Conservation (phyloP, 2,797 vertebrate species). For the Halcyon smyrnensis region DNA sequence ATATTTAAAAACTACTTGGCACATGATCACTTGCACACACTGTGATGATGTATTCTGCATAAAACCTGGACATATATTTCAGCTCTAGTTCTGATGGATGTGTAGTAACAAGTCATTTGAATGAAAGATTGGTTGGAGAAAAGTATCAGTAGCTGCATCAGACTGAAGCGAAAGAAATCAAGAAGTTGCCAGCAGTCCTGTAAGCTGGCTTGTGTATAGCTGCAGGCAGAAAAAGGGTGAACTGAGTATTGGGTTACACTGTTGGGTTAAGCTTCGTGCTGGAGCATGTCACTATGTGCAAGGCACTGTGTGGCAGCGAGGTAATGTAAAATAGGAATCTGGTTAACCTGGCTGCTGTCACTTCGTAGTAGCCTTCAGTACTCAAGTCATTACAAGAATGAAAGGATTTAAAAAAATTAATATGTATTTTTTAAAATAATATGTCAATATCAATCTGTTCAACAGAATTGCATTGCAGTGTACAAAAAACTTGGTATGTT, state of each 20-base stretch:
- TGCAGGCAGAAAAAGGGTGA: background rate
- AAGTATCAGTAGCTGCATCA: conserved; percentile 1
- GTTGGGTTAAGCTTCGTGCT: background rate
- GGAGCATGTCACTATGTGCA: background rate
- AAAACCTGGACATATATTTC: background rate
- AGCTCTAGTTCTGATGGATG: background rate
- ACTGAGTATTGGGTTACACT: background rate
- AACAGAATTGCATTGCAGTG: background rate
- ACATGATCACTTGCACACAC: background rate
- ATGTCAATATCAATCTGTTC: background rate
- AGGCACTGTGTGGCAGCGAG: background rate
- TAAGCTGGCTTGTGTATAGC: background rate
- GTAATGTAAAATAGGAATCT: background rate
- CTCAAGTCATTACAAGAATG: background rate
- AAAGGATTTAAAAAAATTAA: background rate
- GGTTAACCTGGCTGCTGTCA: background rate
- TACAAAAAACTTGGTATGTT: background rate
- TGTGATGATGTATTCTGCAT: background rate
- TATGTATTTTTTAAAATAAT: no score
- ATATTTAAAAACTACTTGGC: background rate
- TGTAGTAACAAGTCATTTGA: background rate
- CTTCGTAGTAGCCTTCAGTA: background rate
- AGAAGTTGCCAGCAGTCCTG: background rate
- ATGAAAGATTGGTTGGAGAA: background rate
- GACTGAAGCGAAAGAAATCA: background rate